Conservation (phyloP, 2,888 invertebrate genomes). For the Tipula helvola region DNA sequence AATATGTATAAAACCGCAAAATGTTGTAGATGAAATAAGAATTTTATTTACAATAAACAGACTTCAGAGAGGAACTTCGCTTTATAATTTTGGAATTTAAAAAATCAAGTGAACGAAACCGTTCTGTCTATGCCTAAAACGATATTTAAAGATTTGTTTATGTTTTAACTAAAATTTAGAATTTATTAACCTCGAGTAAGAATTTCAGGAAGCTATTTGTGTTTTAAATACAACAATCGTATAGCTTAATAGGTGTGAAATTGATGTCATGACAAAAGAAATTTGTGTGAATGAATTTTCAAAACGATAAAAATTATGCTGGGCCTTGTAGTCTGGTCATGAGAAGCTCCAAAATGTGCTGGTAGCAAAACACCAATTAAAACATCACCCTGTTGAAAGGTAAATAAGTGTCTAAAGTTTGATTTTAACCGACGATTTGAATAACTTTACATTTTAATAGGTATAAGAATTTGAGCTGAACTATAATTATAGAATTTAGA, state of each 20-base stretch:
- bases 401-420: too few species aligned
- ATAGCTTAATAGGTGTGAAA: neutral
- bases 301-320: too few species aligned
- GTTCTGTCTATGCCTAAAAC: neutral
- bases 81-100: neutral
- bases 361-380: too few species aligned
- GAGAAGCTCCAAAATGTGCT: too few species aligned
- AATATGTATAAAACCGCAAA: neutral
- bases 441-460: too few species aligned
- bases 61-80: neutral
- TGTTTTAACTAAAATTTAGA: neutral
- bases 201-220: neutral
- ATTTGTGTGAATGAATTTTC: neutral
- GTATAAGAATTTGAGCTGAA: too few species aligned
- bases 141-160: neutral
- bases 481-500: too few species aligned
- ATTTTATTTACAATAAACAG: neutral
- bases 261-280: neutral
- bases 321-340: too few species aligned
- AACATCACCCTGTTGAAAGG: too few species aligned
- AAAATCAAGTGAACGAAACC: neutral
- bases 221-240: neutral
- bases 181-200: neutral
- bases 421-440: too few species aligned
- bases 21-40: neutral